Base-by-base conservation (phyloP, 2,888 invertebrate genomes). In the Drosophila suboccidentalis region DNA sequence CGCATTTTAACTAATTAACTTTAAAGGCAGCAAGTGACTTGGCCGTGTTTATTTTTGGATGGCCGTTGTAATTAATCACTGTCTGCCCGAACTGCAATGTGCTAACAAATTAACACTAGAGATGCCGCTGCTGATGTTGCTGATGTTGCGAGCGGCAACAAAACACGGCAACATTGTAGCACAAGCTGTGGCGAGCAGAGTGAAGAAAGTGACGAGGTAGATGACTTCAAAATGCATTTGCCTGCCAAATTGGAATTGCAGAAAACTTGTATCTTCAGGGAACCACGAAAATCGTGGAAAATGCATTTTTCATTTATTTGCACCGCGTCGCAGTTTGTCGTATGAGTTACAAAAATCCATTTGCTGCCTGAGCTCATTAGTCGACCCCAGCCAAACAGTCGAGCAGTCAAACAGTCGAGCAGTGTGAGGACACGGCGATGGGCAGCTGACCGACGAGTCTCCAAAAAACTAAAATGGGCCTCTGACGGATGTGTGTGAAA, bases 331-430 rank as follows among this genome's bases (percentile, higher is more conserved):
- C 61, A 22, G 62, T 41, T 41, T 57, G 39, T 49, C 82, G 84
- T 84, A 84, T 87, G 84, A 84, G 87, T 84, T 84, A 84, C 84
- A 84, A 82, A 84, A 84, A 87, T 76, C 85, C 85, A 84, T 87
- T 87, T 84, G 85, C 82, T 75, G 82, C 63, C 75, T 63, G 75
- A 78, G 83, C 84, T 84, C 84, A 84, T 84, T 84, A 84, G 85
- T 55, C 58, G 78, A 65, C 75, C 63, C 54, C 66, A 32, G 51
- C 34, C 32, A 13, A 38, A 13, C 13, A 13, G 36, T 36, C 36
- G 4, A 34, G 13, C 13, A 34, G 13, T 34, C 34, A 4, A 34
- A 10, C 11, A 34, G 34, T 13, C 34, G 34, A 34, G 11, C 66
- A 32, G 58, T 44, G 26, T 26, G 26, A 26, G 26, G 26, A 26